Percentiles rank a stretch among this genome's conserved stretches.
Conservation (phyloP, 2,888 invertebrate species). For the Nephrotoma appendiculata region DNA sequence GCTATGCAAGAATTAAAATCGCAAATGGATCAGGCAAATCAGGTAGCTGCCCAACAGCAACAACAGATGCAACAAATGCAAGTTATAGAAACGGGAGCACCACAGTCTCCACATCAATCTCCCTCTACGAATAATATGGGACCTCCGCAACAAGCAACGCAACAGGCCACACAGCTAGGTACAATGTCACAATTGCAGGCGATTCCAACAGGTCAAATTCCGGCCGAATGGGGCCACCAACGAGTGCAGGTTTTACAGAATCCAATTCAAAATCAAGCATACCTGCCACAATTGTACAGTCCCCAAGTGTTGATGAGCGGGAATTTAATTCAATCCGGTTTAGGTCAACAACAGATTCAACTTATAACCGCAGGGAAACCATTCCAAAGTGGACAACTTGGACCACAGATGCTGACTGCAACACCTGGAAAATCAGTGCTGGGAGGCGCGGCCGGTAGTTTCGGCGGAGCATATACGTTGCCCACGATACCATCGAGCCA, state of each 20-base stretch:
- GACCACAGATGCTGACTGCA: conserved; percentile 71
- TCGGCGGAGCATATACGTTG: conserved; percentile 51
- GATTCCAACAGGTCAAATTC: conserved; percentile 41
- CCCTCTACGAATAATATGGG: conserved; percentile 23
- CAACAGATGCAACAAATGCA: conserved; percentile 35
- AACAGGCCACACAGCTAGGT: conserved; percentile 46
- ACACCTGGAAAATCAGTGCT: conserved; percentile 51
- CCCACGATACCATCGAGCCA: conserved; percentile 65
- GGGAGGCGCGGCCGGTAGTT: conserved; percentile 23
- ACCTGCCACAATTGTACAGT: conserved; percentile 59
- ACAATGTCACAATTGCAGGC: conserved; percentile 66
- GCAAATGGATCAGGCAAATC: conserved; percentile 24
- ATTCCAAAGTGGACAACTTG: conserved; percentile 62
- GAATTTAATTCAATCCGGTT: conserved; percentile 45
- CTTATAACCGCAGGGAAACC: conserved; percentile 73
- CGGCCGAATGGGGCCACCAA: conserved; percentile 58
- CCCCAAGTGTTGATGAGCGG: conserved; percentile 74
- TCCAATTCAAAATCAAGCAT: conserved; percentile 55
- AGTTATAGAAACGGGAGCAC: conserved; percentile 26
- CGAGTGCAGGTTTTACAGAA: conserved; percentile 73
- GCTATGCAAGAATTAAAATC: conserved; percentile 22
- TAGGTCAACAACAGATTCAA: conserved; percentile 37
- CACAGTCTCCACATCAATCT: conserved; percentile 35
- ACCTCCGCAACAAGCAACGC: conserved; percentile 33
- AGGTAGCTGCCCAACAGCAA: conserved; percentile 33